phyloP scores from a whole-genome alignment of 2,888 invertebrate species.

The Arctia plantaginis region DNA sequence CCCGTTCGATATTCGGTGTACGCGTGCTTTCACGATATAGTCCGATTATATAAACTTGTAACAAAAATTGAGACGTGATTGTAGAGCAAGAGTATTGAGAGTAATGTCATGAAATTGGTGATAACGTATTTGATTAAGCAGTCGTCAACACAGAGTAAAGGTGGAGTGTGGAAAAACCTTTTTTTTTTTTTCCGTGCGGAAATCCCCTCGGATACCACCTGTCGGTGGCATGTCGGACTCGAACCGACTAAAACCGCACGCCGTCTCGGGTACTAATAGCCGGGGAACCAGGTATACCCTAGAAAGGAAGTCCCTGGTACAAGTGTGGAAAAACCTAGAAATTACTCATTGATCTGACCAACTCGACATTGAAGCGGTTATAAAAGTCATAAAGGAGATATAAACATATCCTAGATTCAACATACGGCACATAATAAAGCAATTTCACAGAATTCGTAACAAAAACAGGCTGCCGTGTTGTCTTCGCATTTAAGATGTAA shows the following conservation, averaged over 20 bases:
- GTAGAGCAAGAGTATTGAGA: not conserved
- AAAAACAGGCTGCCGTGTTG: conserved; percentile 41
- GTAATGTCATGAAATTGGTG: not conserved
- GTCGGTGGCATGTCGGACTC: too few species aligned
- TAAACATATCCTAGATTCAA: conserved; percentile 5
- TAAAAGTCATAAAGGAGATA: conserved; percentile 4
- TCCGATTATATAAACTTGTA: not conserved
- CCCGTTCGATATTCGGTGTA: conserved; percentile 39
- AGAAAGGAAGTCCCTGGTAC: too few species aligned
- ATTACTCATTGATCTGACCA: not conserved
- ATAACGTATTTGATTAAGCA: too few species aligned
- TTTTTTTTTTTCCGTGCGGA: too few species aligned
- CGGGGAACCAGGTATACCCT: too few species aligned
- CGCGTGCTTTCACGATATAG: conserved; percentile 44
- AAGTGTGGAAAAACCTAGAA: too few species aligned
- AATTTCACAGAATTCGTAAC: conserved; percentile 31
- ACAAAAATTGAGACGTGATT: not conserved
- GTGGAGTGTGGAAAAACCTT: not conserved
- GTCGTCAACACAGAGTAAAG: not conserved
- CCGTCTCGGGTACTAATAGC: too few species aligned
- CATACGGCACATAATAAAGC: conserved; percentile 1
- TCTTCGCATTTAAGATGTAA: conserved; percentile 45
- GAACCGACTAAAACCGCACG: too few species aligned
- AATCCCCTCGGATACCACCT: too few species aligned
- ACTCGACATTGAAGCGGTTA: not conserved